Percentiles rank a stretch among this genome's conserved stretches.
These are phyloP conservation scores for Eulemur mongoz DNA, from an alignment of 2,797 vertebrate genomes.

Conservation along the genomic window DNA sequence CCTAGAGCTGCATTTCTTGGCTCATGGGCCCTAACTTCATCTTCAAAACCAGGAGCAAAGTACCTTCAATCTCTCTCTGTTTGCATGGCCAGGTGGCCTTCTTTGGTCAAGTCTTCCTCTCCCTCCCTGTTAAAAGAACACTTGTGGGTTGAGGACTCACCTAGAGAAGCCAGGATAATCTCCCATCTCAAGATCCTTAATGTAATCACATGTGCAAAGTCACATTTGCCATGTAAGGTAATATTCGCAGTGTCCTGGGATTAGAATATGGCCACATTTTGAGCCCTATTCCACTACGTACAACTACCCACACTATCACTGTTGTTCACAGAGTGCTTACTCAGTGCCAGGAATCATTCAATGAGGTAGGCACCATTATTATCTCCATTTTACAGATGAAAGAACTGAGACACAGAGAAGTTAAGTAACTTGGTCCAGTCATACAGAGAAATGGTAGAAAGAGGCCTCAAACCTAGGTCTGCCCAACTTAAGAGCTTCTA, in stretches of 20 bases:
- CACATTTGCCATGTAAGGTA: neutral
- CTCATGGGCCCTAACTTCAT: neutral
- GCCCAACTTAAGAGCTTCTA: neutral
- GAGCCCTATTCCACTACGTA: neutral
- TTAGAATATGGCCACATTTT: neutral
- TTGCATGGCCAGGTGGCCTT: neutral
- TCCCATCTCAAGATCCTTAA: neutral
- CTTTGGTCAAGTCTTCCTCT: neutral
- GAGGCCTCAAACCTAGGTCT: neutral
- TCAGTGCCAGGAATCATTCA: neutral
- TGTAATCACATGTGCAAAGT: neutral
- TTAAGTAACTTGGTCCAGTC: neutral
- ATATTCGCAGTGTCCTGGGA: neutral
- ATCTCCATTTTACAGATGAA: neutral
- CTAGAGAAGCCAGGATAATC: neutral
- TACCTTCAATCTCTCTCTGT: neutral
- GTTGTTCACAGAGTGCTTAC: neutral
- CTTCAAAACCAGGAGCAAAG: neutral
- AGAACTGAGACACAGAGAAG: neutral
- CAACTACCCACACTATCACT: rapidly evolving
- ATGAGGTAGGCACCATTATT: neutral
- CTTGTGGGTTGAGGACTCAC: neutral
- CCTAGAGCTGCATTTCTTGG: neutral
- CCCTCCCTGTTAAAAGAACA: neutral
- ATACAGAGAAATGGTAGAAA: neutral